Conservation (phyloP, 92 coral and sea anemone genomes). For the Actinostola sp. region DNA sequence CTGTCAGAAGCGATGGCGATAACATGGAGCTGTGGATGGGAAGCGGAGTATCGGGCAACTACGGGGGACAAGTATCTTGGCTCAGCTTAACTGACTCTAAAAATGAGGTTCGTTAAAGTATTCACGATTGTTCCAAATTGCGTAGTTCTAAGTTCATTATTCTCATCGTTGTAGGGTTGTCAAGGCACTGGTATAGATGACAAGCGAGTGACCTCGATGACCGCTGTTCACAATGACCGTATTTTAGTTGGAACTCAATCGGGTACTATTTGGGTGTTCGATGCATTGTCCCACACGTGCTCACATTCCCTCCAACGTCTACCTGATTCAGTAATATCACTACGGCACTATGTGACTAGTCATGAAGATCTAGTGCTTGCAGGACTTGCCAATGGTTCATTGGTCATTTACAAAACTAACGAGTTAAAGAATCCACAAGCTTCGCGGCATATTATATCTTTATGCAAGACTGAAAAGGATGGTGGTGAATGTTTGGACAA, state of each 20-base stretch:
- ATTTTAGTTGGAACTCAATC: slow-evolving; percentile 95
- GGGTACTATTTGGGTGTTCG: slow-evolving; percentile 88
- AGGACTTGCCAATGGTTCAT: slow-evolving; percentile 87
- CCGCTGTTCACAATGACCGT: slow-evolving; percentile 74
- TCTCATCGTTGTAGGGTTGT: slow-evolving; percentile 72
- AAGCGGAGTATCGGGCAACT: slow-evolving; percentile 79
- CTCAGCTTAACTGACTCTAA: slow-evolving; percentile 76
- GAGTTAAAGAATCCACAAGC: slow-evolving; percentile 45
- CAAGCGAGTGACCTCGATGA: slow-evolving; percentile 80
- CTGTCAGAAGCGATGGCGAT: slow-evolving; percentile 64
- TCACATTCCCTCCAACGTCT: slow-evolving; percentile 59
- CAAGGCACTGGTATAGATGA: slow-evolving; percentile 83
- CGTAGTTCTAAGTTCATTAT: background rate
- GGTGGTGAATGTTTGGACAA: slow-evolving; percentile 37
- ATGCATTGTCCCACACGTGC: slow-evolving; percentile 65
- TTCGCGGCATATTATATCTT: slow-evolving; percentile 2
- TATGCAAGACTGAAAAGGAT: slow-evolving; percentile 27
- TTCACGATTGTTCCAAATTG: background rate
- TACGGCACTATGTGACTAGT: slow-evolving; percentile 54
- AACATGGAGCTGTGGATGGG: slow-evolving; percentile 96
- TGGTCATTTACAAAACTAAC: slow-evolving; percentile 67
- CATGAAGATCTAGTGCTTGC: slow-evolving; percentile 71
- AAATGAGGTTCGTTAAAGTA: slow-evolving; percentile 60
- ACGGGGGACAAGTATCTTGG: slow-evolving; percentile 80
- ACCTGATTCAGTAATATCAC: slow-evolving; percentile 75